phyloP scores from a whole-genome alignment of 1,140 invertebrate genomes.

The Sminthurides bifidus region DNA sequence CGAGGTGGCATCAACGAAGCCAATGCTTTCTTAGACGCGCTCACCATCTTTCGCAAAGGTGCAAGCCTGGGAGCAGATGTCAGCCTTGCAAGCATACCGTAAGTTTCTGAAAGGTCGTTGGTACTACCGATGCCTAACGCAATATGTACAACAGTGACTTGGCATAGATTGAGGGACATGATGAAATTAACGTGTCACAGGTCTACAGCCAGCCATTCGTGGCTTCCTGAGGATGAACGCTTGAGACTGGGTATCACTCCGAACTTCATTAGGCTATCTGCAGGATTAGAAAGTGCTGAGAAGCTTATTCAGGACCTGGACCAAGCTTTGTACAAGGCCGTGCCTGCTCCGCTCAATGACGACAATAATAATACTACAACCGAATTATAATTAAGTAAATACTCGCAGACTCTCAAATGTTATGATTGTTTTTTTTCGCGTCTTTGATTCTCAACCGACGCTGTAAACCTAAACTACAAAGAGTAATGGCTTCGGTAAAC shows the following conservation, averaged over 20 bases:
- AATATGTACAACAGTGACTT: background rate
- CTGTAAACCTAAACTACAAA: no score
- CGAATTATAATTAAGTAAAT: conserved; percentile 1
- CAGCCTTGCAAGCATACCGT: conserved; percentile 27
- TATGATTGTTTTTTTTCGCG: no score
- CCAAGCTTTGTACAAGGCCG: conserved; percentile 46
- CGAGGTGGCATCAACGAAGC: conserved; percentile 44
- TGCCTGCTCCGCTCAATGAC: background rate
- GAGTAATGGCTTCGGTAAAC: no score
- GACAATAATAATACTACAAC: background rate
- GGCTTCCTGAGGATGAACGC: conserved; percentile 21
- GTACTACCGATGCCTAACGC: background rate
- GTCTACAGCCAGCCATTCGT: conserved; percentile 26
- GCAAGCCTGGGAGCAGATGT: conserved; percentile 26
- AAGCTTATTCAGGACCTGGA: conserved; percentile 80
- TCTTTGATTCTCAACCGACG: no score
- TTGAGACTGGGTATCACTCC: conserved; percentile 67
- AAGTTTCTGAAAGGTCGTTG: background rate
- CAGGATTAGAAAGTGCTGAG: conserved; percentile 76
- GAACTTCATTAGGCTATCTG: conserved; percentile 74
- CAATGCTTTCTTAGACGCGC: conserved; percentile 38
- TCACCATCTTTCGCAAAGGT: conserved; percentile 24
- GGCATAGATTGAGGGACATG: background rate
- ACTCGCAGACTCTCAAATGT: no score
- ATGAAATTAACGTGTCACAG: conserved; percentile 1